phyloP scores from a whole-genome alignment of 1,140 invertebrate genomes.

The Vollenhovia emeryi region DNA sequence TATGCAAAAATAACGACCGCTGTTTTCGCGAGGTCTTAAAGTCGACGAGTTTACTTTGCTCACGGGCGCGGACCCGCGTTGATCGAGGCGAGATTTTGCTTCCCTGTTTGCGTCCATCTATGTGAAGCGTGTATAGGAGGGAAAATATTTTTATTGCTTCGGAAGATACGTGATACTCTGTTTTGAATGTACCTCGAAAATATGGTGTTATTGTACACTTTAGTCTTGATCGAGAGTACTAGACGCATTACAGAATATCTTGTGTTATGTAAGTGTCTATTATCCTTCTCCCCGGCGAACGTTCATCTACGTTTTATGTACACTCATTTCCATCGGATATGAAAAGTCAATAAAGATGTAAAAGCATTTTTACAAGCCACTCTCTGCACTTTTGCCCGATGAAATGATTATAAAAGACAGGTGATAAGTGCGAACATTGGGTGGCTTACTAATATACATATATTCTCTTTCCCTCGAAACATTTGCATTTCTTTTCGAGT shows the following conservation, averaged over 20 bases:
- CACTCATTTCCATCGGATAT: conserved; percentile 2
- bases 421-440: neutral
- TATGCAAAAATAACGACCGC: neutral
- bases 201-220: neutral
- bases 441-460: neutral
- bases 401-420: neutral
- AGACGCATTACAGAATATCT: conserved; percentile 16
- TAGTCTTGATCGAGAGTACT: neutral
- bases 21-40: neutral
- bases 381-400: neutral
- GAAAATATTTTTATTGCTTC: conserved; percentile 35
- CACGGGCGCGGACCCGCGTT: neutral
- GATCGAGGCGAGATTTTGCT: neutral
- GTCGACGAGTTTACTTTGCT: neutral
- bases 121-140: neutral
- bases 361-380: neutral
- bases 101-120: neutral
- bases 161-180: neutral
- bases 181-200: neutral
- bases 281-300: neutral
- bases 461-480: neutral
- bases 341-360: conserved; percentile 39
- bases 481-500: neutral
- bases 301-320: neutral
- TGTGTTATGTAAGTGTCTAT: conserved; percentile 21